These are phyloP conservation scores for Ctenosaura bakeri DNA, from an alignment of 2,797 vertebrate species.

Conservation along the genomic window DNA sequence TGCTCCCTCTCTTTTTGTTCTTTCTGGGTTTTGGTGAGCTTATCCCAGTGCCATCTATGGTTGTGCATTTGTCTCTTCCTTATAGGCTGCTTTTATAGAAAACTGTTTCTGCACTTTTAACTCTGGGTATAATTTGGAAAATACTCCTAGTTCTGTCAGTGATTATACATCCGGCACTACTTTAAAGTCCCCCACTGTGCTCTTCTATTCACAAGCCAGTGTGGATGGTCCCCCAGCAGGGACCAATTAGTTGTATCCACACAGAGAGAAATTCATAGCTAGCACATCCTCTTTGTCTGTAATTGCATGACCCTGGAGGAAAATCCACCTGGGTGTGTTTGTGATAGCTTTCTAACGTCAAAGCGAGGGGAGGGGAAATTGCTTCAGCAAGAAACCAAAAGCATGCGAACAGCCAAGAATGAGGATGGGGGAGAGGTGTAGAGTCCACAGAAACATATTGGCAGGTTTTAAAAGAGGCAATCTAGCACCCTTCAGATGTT, in stretches of 20 bases:
- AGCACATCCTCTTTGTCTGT: constrained; percentile 24
- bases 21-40: neutral
- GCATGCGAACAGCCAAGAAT: neutral
- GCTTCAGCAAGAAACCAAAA: neutral
- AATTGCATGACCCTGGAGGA: constrained; percentile 17
- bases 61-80: neutral
- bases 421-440: neutral
- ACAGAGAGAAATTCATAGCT: constrained; percentile 22
- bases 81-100: neutral
- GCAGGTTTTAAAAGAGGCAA: neutral
- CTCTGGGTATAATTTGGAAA: constrained; percentile 10
- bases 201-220: constrained; percentile 24
- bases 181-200: constrained; percentile 23
- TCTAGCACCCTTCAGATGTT: neutral
- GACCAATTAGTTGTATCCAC: constrained; percentile 39
- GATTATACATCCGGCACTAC: neutral
- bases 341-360: neutral
- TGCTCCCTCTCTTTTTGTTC: neutral
- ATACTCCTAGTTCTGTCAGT: neutral
- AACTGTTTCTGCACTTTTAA: constrained; percentile 7
- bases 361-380: neutral
- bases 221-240: constrained; percentile 21
- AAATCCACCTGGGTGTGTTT: neutral
- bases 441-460: neutral
- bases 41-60: neutral